A percentile compares a stretch with the other conserved stretches of the same genome.
phyloP scores from a whole-genome alignment of 2,888 invertebrate species.

The Drosophila pegasa region DNA sequence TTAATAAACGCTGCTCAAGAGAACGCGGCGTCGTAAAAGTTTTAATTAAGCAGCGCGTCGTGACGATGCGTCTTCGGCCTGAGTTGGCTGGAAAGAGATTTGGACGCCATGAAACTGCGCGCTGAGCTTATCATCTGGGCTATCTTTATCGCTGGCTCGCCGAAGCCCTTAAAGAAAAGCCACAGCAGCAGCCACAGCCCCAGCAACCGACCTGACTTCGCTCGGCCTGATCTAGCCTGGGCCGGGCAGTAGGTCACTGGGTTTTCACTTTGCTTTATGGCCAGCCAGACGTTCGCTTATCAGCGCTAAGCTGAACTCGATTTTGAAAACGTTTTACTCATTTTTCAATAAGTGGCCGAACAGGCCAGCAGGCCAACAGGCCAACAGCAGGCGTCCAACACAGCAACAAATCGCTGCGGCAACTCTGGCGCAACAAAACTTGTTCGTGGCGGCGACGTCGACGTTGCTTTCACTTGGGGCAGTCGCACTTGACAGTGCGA shows the following conservation, averaged over 20 bases:
- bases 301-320: conserved; percentile 66
- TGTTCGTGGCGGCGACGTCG: conserved; percentile 50
- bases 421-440: conserved; percentile 54
- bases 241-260: conserved; percentile 66
- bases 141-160: conserved; percentile 29
- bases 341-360: conserved; percentile 69
- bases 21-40: conserved; percentile 59
- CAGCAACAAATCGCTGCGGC: conserved; percentile 50
- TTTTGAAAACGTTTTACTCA: conserved; percentile 70
- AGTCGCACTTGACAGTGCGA: conserved; percentile 76
- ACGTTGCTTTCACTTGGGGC: conserved; percentile 74
- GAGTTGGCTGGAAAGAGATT: conserved; percentile 32
- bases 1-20: conserved; percentile 68
- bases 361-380: no score
- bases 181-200: conserved; percentile 18
- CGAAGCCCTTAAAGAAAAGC: conserved; percentile 36
- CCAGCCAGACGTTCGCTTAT: conserved; percentile 68
- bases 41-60: conserved; percentile 67
- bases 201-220: conserved; percentile 18
- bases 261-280: conserved; percentile 76
- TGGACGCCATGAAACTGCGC: conserved; percentile 59
- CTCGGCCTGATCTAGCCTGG: conserved; percentile 4
- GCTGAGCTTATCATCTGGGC: conserved; percentile 56
- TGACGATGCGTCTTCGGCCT: conserved; percentile 24
- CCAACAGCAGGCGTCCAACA: conserved; percentile 21